Evolutionary conservation across 92 coral and sea anemone genomes (phyloP).

Genomic region (Blastomussa wellsi): DNA sequence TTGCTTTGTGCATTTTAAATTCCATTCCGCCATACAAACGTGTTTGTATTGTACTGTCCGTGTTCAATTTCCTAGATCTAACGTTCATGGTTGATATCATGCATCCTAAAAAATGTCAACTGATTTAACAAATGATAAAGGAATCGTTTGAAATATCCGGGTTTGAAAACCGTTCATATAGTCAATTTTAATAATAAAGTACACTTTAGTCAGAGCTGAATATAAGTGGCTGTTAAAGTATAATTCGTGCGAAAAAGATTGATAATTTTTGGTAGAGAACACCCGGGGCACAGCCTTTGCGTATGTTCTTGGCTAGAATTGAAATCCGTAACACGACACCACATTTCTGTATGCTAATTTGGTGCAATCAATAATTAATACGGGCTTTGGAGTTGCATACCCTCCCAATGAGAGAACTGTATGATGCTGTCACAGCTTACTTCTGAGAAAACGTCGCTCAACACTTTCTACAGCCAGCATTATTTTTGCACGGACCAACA

Average conservation of each 20-base stretch:
- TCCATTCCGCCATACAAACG: neutral
- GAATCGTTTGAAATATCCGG: neutral
- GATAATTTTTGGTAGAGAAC: neutral
- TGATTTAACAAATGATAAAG: neutral
- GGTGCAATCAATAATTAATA: neutral
- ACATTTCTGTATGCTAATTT: neutral
- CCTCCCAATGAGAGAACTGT: neutral
- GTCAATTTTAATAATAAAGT: neutral
- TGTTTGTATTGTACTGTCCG: neutral
- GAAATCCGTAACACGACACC: neutral
- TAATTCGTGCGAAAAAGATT: too few relatives aligned
- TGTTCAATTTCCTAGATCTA: neutral
- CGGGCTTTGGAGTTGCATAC: neutral
- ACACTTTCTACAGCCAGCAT: neutral
- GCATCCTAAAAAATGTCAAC: neutral
- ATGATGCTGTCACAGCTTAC: neutral
- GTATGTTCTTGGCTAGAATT: neutral
- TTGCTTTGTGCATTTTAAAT: slow-evolving; percentile 1
- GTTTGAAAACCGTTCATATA: neutral
- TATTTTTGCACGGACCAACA: neutral
- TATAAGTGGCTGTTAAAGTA: neutral
- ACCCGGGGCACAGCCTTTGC: neutral
- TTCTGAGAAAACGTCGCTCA: neutral
- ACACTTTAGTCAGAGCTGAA: neutral
- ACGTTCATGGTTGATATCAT: neutral